Base-by-base conservation (phyloP, 2,888 invertebrate species). In the Cyrtodaria siliqua region DNA sequence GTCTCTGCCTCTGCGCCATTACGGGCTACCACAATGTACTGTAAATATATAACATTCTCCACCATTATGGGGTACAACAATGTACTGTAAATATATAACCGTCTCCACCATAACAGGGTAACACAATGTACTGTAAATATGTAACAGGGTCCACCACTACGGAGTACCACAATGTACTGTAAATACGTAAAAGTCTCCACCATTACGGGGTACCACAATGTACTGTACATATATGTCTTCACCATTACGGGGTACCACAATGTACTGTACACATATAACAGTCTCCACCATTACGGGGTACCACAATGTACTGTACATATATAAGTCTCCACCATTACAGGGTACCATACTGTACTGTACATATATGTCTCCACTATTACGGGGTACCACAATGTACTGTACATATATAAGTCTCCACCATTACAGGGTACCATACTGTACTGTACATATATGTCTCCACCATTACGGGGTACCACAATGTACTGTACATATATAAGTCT, bases 1-100 rank as follows among this genome's bases (percentile, higher is more conserved):
- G 20, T 85, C 80, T 47, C 77, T 59, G 47, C 72, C 61, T 61
- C 79, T n/a, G n/a, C n/a, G 68, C 33, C 70, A 23, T 53, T 61
- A 50, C 59, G 76, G 47, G 52, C 86, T 73, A 66, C 47, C 44
- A 89, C 76, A 47, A 90, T 88, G 66, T 87, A 87, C 90, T 90
- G 83, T 2, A 70, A 76, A 20, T 14, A 49, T 38, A 38, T 12
- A 38, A 38, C 40, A 38, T 8, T 12, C 40, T n/a, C n/a, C n/a
- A n/a, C n/a, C n/a, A n/a, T 38, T 38, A 38, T 38, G 40, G 40
- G 40, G 40, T 38, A 38, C 40, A n/a, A n/a, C n/a, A n/a, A n/a
- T n/a, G n/a, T n/a, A n/a, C n/a, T n/a, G n/a, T n/a, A n/a, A n/a
- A n/a, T n/a, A n/a, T n/a, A n/a, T n/a, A n/a, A n/a, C n/a, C n/a